These are phyloP conservation scores for Napeogenes sylphis DNA, from an alignment of 2,888 invertebrate species.

Conservation along the genomic window DNA sequence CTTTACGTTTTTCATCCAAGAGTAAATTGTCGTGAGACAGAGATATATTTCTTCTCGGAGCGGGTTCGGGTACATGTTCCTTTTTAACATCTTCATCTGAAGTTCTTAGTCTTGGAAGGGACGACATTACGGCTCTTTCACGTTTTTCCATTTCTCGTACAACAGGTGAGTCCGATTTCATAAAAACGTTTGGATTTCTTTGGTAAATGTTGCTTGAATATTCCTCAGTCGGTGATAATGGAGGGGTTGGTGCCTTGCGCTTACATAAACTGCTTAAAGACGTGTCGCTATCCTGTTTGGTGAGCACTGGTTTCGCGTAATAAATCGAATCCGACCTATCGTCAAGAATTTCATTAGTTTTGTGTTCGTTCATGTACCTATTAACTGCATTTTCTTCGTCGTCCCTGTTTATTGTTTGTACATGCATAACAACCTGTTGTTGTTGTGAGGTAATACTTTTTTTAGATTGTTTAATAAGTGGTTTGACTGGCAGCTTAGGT, in stretches of 20 bases:
- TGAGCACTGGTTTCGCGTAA: conserved; percentile 69
- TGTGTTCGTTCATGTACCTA: conserved; percentile 53
- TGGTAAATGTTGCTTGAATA: conserved; percentile 75
- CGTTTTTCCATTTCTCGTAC: conserved; percentile 86
- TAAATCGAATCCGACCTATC: conserved; percentile 64
- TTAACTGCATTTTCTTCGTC: conserved; percentile 51
- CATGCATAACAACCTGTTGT: conserved; percentile 73
- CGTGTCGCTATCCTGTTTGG: conserved; percentile 78
- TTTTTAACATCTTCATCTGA: conserved; percentile 58
- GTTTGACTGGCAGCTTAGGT: conserved; percentile 79
- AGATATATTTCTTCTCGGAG: conserved; percentile 83
- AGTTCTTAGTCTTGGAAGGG: conserved; percentile 49
- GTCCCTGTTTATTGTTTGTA: conserved; percentile 68
- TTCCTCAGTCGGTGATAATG: conserved; percentile 74
- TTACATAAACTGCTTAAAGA: conserved; percentile 79
- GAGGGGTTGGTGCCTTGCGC: conserved; percentile 88
- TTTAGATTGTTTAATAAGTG: conserved; percentile 75
- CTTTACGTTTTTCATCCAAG: conserved; percentile 81
- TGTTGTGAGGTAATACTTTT: conserved; percentile 52
- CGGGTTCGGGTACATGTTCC: conserved; percentile 79
- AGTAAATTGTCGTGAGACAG: conserved; percentile 85
- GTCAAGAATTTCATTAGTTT: conserved; percentile 62
- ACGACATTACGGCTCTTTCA: conserved; percentile 77
- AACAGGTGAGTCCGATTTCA: conserved; percentile 82
- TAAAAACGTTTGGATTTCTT: conserved; percentile 74